Evolutionary conservation across 2,113 vertebrate species (phyloP), one percentile per base, ranked within the genome.

Genomic region (Catagonus wagneri): DNA sequence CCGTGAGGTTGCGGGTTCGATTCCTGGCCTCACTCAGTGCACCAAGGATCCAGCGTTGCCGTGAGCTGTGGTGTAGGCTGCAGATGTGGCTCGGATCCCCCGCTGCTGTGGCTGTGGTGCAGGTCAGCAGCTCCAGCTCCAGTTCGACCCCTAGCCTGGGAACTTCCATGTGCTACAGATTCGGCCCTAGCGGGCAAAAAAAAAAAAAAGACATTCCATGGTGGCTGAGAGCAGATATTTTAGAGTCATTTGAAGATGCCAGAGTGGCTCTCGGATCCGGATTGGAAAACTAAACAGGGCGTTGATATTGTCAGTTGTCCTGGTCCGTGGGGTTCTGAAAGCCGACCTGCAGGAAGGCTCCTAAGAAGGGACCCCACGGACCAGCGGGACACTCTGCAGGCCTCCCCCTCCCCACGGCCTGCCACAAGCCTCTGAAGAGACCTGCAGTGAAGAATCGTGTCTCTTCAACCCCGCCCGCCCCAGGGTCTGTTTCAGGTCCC

Each of bases 261-360:
- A 4, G 69, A 12, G 29, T 0, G 8, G 12, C 52, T 79, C 63
- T 78, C 60, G 36, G 71, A 34, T 25, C 29, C 4, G 56, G n/a
- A n/a, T n/a, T n/a, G n/a, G n/a, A n/a, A 56, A 0, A 20, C 19
- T 39, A 3, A 32, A 8, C 0, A 14, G 84, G 5, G 52, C 27
- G 1, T 44, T 32, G 79, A 4, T 72, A 12, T 20, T n/a, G n/a
- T n/a, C n/a, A 29, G 56, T 69, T 13, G 44, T 17, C 1, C 14
- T 65, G 80, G 75, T 14, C 4, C 7, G 0, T 5, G 61, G 25
- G 32, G 27, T 71, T 63, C 61, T 85, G 75, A 4, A 61, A 27
- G 34, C 52, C 56, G n/a, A 52, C 66, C 52, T n/a, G 60, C 9
- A 36, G 8, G 83, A n/a, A 16, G 12, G 63, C 19, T 75, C 9